phyloP scores from a whole-genome alignment of 1,140 invertebrate genomes.

The Dolichoris vasculosae region DNA sequence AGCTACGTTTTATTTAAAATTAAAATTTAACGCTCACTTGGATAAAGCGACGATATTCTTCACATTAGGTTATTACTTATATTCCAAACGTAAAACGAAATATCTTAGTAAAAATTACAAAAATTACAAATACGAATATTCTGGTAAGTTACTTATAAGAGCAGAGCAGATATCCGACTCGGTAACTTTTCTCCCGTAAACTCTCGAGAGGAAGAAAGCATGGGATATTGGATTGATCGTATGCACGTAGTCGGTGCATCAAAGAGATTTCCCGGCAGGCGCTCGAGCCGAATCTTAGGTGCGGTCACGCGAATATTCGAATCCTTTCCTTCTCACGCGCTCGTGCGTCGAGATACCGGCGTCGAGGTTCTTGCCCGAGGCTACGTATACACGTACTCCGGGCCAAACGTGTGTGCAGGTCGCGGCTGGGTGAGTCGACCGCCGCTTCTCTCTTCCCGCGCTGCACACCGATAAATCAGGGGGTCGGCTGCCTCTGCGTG shows the following conservation, averaged over 20 bases:
- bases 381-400: background rate
- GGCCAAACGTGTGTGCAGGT: background rate
- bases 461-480: constrained; percentile 4
- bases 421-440: background rate
- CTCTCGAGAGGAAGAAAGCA: background rate
- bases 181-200: background rate
- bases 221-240: background rate
- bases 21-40: too few species aligned
- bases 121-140: background rate
- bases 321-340: too few species aligned
- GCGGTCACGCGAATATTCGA: background rate
- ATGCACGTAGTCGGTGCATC: background rate
- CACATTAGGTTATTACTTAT: too few species aligned
- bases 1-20: too few species aligned
- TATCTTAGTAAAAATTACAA: too few species aligned
- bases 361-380: too few species aligned
- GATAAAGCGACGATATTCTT: too few species aligned
- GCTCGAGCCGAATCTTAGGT: background rate
- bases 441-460: background rate
- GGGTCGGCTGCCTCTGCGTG: constrained; percentile 38
- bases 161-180: background rate
- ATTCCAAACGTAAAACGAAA: too few species aligned
- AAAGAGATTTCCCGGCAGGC: too few species aligned
- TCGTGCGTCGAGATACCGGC: too few species aligned
- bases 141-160: background rate